Evolutionary conservation across 2,113 vertebrate species (phyloP).

Genomic region (Lethenteron reissneri): DNA sequence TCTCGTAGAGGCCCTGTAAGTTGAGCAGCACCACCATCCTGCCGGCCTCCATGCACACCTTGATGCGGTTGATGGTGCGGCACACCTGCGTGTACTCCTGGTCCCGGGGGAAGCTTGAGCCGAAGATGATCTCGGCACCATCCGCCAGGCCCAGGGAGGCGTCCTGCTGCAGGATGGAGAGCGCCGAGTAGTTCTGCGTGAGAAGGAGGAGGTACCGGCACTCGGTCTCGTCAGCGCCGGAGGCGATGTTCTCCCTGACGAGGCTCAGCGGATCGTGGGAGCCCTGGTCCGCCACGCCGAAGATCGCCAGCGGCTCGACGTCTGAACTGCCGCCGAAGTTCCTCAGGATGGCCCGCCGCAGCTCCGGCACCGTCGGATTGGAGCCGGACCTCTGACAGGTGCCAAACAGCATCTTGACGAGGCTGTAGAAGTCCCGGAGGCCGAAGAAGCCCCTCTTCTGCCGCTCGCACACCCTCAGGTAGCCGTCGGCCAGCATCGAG

Average conservation of each 20-base stretch:
- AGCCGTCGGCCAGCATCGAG: slow-evolving; percentile 42
- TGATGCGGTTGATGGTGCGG: slow-evolving; percentile 75
- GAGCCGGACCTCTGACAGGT: slow-evolving; percentile 23
- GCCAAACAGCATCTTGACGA: slow-evolving; percentile 82
- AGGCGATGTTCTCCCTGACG: slow-evolving; percentile 42
- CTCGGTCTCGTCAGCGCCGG: slow-evolving; percentile 30
- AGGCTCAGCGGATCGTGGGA: slow-evolving; percentile 15
- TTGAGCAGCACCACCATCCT: slow-evolving; percentile 63
- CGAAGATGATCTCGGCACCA: slow-evolving; percentile 79
- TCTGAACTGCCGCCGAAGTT: slow-evolving; percentile 73
- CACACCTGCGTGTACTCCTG: slow-evolving; percentile 87
- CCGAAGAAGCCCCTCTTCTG: slow-evolving; percentile 51
- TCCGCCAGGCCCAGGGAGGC: slow-evolving; percentile 20
- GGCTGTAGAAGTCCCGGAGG: slow-evolving; percentile 80
- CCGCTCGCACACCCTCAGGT: slow-evolving; percentile 29
- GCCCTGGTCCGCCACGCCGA: slow-evolving; percentile 13
- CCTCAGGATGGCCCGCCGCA: slow-evolving; percentile 40
- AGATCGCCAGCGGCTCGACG: slow-evolving; percentile 36
- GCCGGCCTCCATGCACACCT: slow-evolving; percentile 89
- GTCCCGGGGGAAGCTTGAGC: slow-evolving; percentile 77
- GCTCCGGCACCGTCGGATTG: slow-evolving; percentile 25
- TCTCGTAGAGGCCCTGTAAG: slow-evolving; percentile 83
- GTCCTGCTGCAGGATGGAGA: slow-evolving; percentile 56
- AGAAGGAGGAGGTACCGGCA: slow-evolving; percentile 66
- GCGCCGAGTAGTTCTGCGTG: slow-evolving; percentile 62